Base-by-base conservation (phyloP, 2,888 invertebrate species). In the Volucella bombylans region DNA sequence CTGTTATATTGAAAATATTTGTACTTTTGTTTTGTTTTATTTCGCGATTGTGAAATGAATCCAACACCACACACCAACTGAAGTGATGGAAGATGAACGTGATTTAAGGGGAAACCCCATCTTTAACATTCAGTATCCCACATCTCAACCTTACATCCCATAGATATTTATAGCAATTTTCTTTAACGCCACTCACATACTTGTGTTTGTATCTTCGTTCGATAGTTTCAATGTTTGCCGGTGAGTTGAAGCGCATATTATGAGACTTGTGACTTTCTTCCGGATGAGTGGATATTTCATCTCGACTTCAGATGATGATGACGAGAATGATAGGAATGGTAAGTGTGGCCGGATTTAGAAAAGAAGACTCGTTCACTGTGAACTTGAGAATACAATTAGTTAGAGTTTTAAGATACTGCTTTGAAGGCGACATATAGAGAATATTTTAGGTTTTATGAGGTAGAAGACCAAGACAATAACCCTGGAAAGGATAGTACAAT, bases 351-450 rank as follows among this genome's bases (percentile, higher is more conserved):
- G 45, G n/a, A 12, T 8, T 54, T 38, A 61, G 47, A 41, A 23
- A 41, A 10, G n/a, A 31, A 61, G 18, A 45, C n/a, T 54, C 45
- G 76, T 54, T 71, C 68, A 61, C 50, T 67, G 67, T 52, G 49
- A 71, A 38, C 45, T 82, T 69, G 49, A 77, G 67, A 62, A 67
- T 76, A 54, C 72, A 82, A 72, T 52, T 72, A 68, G 61, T 64
- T 64, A 15, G 38, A 57, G 52, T 62, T 77, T 10, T 8, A 15
- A 23, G 4, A 64, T 14, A 67, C 31, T 67, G 8, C 6, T 23
- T 65, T 43, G 65, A 49, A 39, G 43, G 41, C 64, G 55, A 57
- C 50, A 18, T 23, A 8, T 12, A 31, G 57, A 39, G 62, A 68
- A 45, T 55, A 41, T 69, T 69, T 69, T 57, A 50, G 64, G 43